These are phyloP conservation scores for Spilarctia lutea DNA, from an alignment of 2,888 invertebrate species.

Conservation along the genomic window DNA sequence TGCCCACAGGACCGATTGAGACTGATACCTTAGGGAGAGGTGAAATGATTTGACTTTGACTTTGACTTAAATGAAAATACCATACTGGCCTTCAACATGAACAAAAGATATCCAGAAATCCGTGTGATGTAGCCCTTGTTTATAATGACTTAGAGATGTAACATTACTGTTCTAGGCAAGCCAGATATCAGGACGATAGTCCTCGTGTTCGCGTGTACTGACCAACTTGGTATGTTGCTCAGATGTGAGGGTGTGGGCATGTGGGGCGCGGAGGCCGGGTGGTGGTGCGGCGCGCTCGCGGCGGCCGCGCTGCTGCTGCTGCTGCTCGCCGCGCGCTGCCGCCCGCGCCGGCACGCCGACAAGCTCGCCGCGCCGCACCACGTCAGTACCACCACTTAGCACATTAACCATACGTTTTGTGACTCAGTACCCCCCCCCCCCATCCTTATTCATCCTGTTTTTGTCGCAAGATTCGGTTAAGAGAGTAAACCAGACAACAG, in stretches of 20 bases:
- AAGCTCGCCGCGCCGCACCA: conserved; percentile 37
- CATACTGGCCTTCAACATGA: too few relatives aligned
- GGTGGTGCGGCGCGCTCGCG: conserved; percentile 80
- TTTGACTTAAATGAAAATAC: too few relatives aligned
- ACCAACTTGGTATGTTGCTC: conserved; percentile 26
- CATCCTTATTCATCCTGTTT: too few relatives aligned
- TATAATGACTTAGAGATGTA: background rate
- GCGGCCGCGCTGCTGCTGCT: conserved; percentile 73
- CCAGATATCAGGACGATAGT: background rate
- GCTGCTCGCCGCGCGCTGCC: conserved; percentile 71
- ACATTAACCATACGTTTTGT: background rate
- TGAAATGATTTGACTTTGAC: too few relatives aligned
- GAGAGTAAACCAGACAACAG: too few relatives aligned
- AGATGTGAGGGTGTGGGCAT: conserved; percentile 79
- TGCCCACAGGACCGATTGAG: too few relatives aligned
- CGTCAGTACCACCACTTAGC: conserved; percentile 25
- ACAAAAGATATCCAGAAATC: too few relatives aligned
- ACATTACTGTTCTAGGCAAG: conserved; percentile 3
- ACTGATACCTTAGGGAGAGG: too few relatives aligned
- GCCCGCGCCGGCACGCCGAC: conserved; percentile 52
- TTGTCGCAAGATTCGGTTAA: too few relatives aligned
- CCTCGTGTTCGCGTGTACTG: conserved; percentile 3
- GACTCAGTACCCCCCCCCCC: too few relatives aligned
- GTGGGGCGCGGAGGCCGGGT: conserved; percentile 78
- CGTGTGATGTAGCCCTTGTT: background rate